Conservation (phyloP, 2,888 invertebrate genomes). For the Dendrolimus pini region DNA sequence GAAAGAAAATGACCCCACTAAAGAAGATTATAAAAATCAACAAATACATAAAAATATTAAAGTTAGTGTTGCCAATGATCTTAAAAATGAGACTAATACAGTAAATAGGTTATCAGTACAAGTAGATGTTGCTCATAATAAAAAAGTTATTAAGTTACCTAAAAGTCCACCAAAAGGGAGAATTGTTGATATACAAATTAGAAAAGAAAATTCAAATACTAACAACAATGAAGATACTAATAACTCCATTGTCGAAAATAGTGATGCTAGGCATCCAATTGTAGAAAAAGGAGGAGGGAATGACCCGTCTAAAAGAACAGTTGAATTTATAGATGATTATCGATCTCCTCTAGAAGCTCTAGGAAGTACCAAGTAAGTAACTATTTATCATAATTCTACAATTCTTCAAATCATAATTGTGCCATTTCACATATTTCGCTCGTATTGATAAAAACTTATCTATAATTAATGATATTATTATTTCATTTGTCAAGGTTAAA, state of each 20-base stretch:
- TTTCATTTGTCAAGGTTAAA: not conserved
- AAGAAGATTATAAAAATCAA: conserved; percentile 36
- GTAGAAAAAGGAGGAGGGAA: conserved; percentile 22
- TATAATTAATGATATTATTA: not conserved
- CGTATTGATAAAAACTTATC: not conserved
- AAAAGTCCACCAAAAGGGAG: conserved; percentile 15
- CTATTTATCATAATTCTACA: not conserved
- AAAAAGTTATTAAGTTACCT: conserved; percentile 43
- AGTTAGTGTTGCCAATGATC: conserved; percentile 43
- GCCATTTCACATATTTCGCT: not conserved
- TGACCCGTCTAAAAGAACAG: conserved; percentile 2
- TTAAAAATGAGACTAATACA: conserved; percentile 22
- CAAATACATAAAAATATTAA: conserved; percentile 36
- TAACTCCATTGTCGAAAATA: conserved; percentile 8
- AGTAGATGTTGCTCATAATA: conserved; percentile 45
- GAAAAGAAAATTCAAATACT: no score
- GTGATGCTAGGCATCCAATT: conserved; percentile 13
- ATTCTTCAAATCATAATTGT: not conserved
- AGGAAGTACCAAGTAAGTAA: conserved; percentile 46
- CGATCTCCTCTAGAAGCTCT: conserved; percentile 59
- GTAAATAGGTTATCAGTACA: conserved; percentile 39
- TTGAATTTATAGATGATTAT: conserved; percentile 41
- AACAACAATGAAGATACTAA: no score
- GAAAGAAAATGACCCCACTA: conserved; percentile 57
- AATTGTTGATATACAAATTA: conserved; percentile 7